phyloP scores from a whole-genome alignment of 2,113 vertebrate genomes.

The Equus quagga region DNA sequence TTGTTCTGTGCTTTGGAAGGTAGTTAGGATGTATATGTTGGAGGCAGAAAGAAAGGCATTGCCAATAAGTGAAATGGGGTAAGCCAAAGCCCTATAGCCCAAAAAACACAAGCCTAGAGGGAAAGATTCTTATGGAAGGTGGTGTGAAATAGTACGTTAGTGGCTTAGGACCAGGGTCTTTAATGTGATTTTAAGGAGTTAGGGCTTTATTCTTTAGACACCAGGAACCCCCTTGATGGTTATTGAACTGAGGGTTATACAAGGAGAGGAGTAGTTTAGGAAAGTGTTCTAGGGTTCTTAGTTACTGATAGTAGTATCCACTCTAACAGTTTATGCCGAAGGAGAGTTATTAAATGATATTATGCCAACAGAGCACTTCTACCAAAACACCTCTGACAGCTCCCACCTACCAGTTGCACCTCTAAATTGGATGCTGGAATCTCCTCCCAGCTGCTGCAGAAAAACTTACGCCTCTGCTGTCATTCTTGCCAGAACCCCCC shows the following conservation, averaged over 20 bases:
- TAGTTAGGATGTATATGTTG: not conserved
- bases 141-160: not conserved
- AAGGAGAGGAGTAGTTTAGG: not conserved
- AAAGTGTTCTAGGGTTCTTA: not conserved
- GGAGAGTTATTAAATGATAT: not conserved
- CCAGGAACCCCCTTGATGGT: not conserved
- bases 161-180: not conserved
- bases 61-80: not conserved
- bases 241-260: not conserved
- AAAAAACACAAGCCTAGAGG: not conserved
- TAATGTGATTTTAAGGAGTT: not conserved
- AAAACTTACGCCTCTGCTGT: not conserved
- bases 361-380: not conserved
- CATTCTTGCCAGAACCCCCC: not conserved
- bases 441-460: not conserved
- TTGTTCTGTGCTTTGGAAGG: not conserved
- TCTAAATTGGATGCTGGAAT: not conserved
- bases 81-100: not conserved
- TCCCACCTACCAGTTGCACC: not conserved
- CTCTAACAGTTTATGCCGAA: not conserved
- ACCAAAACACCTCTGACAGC: not conserved
- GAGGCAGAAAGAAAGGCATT: not conserved
- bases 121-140: not conserved
- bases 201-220: not conserved
- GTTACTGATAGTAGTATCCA: not conserved